A percentile compares a stretch with the other conserved stretches of the same genome.
phyloP scores from a whole-genome alignment of 2,113 vertebrate species.

The Gymnorhina tibicen region DNA sequence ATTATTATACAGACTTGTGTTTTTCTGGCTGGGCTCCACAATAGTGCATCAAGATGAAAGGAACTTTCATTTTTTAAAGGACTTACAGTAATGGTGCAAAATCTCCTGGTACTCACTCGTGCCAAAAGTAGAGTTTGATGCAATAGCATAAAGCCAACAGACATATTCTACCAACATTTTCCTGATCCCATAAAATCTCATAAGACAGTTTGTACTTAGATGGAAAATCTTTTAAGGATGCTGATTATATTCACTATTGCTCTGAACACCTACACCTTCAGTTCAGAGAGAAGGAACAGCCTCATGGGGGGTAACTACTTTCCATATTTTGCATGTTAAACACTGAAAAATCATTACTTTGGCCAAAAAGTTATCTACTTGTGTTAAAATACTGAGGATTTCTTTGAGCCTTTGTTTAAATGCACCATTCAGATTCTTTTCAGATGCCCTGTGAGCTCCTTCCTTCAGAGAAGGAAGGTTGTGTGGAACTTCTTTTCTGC shows the following conservation, averaged over 20 bases:
- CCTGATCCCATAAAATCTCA: background rate
- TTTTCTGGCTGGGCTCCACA: background rate
- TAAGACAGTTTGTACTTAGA: background rate
- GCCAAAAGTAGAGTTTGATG: background rate
- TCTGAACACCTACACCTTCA: background rate
- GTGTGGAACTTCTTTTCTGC: background rate
- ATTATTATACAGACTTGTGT: background rate
- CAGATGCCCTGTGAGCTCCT: background rate
- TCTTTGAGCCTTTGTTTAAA: background rate
- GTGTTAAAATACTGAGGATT: background rate
- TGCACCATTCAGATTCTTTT: background rate
- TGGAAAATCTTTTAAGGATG: background rate
- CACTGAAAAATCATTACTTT: background rate
- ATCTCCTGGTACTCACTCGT: background rate
- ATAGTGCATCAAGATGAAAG: background rate
- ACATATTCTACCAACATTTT: background rate
- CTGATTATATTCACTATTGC: background rate
- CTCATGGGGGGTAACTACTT: background rate
- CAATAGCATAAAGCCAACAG: background rate
- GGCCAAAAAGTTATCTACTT: background rate
- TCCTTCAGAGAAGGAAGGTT: background rate
- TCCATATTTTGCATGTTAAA: background rate
- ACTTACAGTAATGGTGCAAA: background rate
- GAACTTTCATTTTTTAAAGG: background rate
- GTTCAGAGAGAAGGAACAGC: background rate